phyloP scores from a whole-genome alignment of 2,888 invertebrate genomes.

The Eristalis tenax region DNA sequence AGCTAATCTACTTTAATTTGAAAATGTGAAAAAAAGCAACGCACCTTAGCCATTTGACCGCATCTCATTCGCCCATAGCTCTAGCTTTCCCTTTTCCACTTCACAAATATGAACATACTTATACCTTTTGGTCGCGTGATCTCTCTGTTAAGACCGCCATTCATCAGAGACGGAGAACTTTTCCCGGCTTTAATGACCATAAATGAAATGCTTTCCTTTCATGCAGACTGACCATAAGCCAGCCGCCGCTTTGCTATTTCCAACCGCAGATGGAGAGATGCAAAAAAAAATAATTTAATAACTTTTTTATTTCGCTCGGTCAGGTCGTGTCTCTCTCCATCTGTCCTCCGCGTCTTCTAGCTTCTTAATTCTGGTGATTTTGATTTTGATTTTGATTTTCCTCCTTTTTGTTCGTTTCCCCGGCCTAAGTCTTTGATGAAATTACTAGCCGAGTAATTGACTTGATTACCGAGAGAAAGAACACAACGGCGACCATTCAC shows the following conservation, averaged over 20 bases:
- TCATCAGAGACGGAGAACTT: slow-evolving; percentile 28
- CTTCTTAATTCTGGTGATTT: background rate
- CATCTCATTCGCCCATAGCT: background rate
- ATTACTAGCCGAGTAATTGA: slow-evolving; percentile 46
- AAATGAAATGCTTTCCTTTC: slow-evolving; percentile 13
- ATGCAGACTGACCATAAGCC: background rate
- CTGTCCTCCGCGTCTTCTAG: background rate
- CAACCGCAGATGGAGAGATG: background rate
- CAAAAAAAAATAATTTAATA: slow-evolving; percentile 13
- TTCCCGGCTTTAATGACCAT: slow-evolving; percentile 9
- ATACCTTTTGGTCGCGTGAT: slow-evolving; percentile 31
- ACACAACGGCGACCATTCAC: slow-evolving; percentile 44
- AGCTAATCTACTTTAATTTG: slow-evolving; percentile 32
- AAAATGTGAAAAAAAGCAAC: background rate
- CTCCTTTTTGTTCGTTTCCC: background rate
- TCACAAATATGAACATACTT: background rate
- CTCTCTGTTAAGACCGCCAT: slow-evolving; percentile 17
- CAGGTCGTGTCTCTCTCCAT: background rate
- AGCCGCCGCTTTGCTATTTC: background rate
- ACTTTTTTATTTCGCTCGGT: slow-evolving; percentile 26
- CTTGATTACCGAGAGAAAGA: slow-evolving; percentile 30
- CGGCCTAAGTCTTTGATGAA: slow-evolving; percentile 44
- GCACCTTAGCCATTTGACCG: background rate
- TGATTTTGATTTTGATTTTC: slow-evolving; percentile 22
- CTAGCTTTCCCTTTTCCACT: slow-evolving; percentile 21